These are phyloP conservation scores for Molanna angustata DNA, from an alignment of 2,888 invertebrate genomes.

Conservation along the genomic window DNA sequence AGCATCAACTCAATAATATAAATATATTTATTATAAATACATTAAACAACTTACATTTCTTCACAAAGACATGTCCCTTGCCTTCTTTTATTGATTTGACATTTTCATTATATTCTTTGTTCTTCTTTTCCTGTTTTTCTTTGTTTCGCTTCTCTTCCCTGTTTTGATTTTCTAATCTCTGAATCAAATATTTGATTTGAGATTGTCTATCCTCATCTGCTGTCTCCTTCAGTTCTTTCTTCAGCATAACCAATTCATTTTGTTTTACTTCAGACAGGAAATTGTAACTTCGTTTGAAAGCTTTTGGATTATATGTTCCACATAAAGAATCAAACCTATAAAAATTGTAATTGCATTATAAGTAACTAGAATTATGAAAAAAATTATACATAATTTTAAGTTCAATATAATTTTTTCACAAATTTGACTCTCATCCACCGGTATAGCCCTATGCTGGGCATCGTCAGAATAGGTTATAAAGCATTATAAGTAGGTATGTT, in stretches of 20 bases:
- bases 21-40: too few species aligned
- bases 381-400: too few species aligned
- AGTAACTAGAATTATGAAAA: too few species aligned
- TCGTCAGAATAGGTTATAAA: too few species aligned
- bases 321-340: slow-evolving; percentile 79
- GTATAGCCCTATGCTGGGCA: too few species aligned
- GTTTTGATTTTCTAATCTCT: slow-evolving; percentile 76
- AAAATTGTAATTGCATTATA: slow-evolving; percentile 14
- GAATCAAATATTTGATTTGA: slow-evolving; percentile 68
- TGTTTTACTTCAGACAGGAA: slow-evolving; percentile 71
- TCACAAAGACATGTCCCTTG: slow-evolving; percentile 67
- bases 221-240: slow-evolving; percentile 59
- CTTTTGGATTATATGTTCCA: slow-evolving; percentile 71
- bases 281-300: slow-evolving; percentile 73
- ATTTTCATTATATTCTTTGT: slow-evolving; percentile 55
- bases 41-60: slow-evolving; percentile 66
- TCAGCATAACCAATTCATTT: slow-evolving; percentile 65
- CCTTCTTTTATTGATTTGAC: slow-evolving; percentile 62
- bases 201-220: slow-evolving; percentile 60
- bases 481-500: too few species aligned
- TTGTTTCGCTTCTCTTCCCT: slow-evolving; percentile 61
- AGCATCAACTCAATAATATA: too few species aligned
- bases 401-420: too few species aligned
- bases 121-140: slow-evolving; percentile 53
- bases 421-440: too few species aligned